A percentile compares a stretch with the other conserved stretches of the same genome.
Evolutionary conservation across 2,797 vertebrate species (phyloP).

Genomic region (Micromesistius poutassou): DNA sequence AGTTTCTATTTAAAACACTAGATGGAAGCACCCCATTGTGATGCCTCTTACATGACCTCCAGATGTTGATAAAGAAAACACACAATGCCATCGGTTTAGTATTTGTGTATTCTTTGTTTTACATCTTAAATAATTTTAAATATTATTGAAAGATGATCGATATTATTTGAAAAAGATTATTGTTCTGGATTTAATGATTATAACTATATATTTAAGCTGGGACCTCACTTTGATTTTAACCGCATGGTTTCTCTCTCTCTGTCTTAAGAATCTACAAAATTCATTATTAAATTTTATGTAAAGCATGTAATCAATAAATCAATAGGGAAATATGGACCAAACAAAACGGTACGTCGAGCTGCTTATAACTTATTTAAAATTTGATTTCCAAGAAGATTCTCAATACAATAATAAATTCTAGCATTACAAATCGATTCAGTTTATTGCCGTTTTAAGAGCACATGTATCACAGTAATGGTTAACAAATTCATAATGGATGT

Average conservation of each 20-base stretch:
- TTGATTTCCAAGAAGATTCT: background rate
- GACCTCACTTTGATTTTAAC: background rate
- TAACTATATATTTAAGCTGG: background rate
- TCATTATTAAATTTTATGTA: background rate
- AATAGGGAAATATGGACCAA: background rate
- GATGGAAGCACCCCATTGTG: slow-evolving; percentile 19
- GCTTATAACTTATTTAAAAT: background rate
- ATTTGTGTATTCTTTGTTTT: background rate
- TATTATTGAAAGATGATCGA: background rate
- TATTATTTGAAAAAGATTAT: background rate
- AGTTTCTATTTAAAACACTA: slow-evolving; percentile 16
- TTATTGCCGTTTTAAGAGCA: background rate
- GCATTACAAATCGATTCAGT: background rate
- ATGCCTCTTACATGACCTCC: background rate
- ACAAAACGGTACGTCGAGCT: background rate
- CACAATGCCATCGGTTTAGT: background rate
- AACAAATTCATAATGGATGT: background rate
- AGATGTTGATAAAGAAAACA: background rate
- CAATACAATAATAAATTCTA: background rate
- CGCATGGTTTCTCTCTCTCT: background rate
- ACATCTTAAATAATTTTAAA: background rate
- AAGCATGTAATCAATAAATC: background rate
- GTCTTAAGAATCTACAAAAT: background rate
- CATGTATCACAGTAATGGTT: background rate
- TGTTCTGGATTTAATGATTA: background rate